Conservation (phyloP, 1,140 invertebrate genomes). For the Trissolcus basalis region DNA sequence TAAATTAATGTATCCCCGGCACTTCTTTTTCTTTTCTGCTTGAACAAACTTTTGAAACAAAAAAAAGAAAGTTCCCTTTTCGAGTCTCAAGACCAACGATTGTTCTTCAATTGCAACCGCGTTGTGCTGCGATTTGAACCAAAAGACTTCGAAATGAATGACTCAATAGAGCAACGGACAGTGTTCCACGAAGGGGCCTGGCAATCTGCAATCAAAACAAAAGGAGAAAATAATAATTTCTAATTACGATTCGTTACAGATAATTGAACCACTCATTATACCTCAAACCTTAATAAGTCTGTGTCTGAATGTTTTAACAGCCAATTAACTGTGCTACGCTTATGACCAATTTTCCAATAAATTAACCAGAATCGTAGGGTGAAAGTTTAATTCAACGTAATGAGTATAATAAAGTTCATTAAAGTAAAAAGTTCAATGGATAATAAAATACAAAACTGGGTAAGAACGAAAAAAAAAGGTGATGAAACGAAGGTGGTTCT, state of each 20-base stretch:
- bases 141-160: no score
- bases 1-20: no score
- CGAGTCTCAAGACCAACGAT: no score
- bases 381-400: conserved; percentile 46
- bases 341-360: conserved; percentile 52
- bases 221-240: conserved; percentile 33
- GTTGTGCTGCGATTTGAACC: no score
- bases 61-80: no score
- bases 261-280: conserved; percentile 31
- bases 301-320: conserved; percentile 49
- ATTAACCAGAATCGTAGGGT: conserved; percentile 36
- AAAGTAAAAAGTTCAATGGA: conserved; percentile 9
- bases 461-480: no score
- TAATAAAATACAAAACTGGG: not conserved
- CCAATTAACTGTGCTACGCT: conserved; percentile 39
- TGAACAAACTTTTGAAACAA: no score
- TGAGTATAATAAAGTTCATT: conserved; percentile 34
- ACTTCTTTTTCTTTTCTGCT: no score
- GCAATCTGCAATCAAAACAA: conserved; percentile 13
- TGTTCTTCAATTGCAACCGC: no score
- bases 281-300: conserved; percentile 22
- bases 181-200: not conserved
- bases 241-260: conserved; percentile 34
- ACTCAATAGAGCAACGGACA: not conserved
- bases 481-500: no score